phyloP scores from a whole-genome alignment of 2,888 invertebrate genomes.

The Punctoribates punctum region DNA sequence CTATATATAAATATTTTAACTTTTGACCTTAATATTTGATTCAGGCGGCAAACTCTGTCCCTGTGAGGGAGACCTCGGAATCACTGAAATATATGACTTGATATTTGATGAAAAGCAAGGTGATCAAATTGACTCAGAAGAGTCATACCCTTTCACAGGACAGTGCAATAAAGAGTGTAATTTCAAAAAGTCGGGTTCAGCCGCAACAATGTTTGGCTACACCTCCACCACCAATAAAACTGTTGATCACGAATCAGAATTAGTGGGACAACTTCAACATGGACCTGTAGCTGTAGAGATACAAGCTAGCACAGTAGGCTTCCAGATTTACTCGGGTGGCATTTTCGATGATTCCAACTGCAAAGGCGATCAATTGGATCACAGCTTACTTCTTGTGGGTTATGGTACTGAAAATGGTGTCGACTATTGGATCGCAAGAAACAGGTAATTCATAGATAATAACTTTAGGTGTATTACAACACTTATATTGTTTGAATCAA shows the following conservation, averaged over 20 bases:
- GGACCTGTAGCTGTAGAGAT: not conserved
- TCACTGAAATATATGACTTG: not conserved
- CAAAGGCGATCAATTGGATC: not conserved
- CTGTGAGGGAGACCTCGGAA: not conserved
- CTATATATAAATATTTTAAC: not conserved
- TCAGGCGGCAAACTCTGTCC: not conserved
- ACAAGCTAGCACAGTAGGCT: not conserved
- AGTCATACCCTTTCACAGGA: not conserved
- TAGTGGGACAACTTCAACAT: not conserved
- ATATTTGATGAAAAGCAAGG: not conserved
- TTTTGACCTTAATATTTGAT: no score
- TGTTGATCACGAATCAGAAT: not conserved
- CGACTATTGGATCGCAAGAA: slow-evolving; percentile 23
- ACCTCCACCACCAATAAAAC: no score
- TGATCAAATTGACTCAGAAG: not conserved
- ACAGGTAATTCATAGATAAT: not conserved
- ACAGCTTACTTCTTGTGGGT: not conserved
- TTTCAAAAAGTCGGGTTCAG: not conserved
- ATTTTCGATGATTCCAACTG: slow-evolving; percentile 1
- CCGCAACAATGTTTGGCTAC: not conserved
- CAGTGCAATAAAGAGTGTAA: not conserved
- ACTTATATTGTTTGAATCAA: no score
- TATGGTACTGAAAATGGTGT: slow-evolving; percentile 10
- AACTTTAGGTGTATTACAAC: not conserved
- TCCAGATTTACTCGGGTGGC: not conserved